Evolutionary conservation across 2,888 invertebrate species (phyloP).

Genomic region (Azorinus chamasolen): DNA sequence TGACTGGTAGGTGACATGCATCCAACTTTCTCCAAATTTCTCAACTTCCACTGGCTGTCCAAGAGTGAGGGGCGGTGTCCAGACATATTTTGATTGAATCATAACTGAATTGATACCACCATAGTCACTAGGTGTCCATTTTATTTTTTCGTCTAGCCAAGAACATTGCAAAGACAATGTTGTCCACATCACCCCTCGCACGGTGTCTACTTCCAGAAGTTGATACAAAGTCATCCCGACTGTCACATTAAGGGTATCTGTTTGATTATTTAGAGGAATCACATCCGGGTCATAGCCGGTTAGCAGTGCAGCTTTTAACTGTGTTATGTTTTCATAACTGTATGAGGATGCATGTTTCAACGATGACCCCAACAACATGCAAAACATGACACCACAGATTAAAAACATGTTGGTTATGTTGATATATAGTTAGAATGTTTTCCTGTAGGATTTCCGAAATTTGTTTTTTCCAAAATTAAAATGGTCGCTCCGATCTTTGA

Average conservation of each 20-base stretch:
- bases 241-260: slow-evolving; percentile 19
- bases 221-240: slow-evolving; percentile 13
- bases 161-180: background rate
- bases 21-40: slow-evolving; percentile 1
- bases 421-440: too few species aligned
- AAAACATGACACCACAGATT: too few species aligned
- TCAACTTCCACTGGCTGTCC: slow-evolving; percentile 20
- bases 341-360: too few species aligned
- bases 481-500: too few species aligned
- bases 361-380: too few species aligned
- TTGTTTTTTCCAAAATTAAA: too few species aligned
- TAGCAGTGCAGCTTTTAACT: slow-evolving; percentile 18
- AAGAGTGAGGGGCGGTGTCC: slow-evolving; percentile 31
- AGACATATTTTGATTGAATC: slow-evolving; percentile 22
- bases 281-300: slow-evolving; percentile 27
- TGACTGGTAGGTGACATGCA: slow-evolving; percentile 12
- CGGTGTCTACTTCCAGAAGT: slow-evolving; percentile 26
- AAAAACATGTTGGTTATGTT: too few species aligned
- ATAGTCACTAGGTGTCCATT: slow-evolving; percentile 27
- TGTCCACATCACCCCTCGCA: slow-evolving; percentile 17
- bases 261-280: slow-evolving; percentile 26
- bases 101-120: slow-evolving; percentile 11
- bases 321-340: slow-evolving; percentile 17
- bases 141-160: slow-evolving; percentile 35
- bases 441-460: too few species aligned